Evolutionary conservation across 2,888 invertebrate genomes (phyloP), one percentile per base, ranked within the genome.

Genomic region (Nasonovia ribisnigri): DNA sequence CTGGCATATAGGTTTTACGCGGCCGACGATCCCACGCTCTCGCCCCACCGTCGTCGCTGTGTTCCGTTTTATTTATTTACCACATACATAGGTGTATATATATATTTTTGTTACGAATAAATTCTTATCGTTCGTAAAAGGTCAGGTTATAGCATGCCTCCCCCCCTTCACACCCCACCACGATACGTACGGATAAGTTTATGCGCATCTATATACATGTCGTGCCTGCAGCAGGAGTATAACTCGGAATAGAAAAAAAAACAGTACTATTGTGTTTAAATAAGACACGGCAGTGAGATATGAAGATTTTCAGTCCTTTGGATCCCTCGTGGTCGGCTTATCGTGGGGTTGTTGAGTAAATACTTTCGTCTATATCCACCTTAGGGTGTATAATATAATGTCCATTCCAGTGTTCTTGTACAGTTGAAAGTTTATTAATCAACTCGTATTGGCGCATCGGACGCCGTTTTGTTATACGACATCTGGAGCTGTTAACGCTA

Each of bases 111-210:
- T 36, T 36, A 36, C 77, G 6, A 42, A 36, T 77, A 36, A 36
- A 77, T 36, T 77, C 1, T 20, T 5, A 36, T 8, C 77, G 8
- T 77, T 77, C 20, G 36, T 77, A 36, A 24, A 77, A 77, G 20
- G 77, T 77, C 8, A 16, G n/a, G 67, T 67, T 16, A 67, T 54
- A 8, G 77, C 20, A 36, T 36, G 8, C 20, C 8, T 20, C 0
- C 20, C 20, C 8, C 36, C 0, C 36, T 0, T 2, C 0, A 16
- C 2, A 1, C 26, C 26, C 1, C 26, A 57, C 24, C 77, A 8
- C 20, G 77, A 36, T 77, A 26, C 54, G 20, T 77, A 20, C 77
- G 8, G 8, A 77, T 20, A 20, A 77, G 36, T 77, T 36, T 36
- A 36, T 20, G 3, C 20, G 20, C 36, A 77, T 8, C 20, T 36